Evolutionary conservation across 2,797 vertebrate species (phyloP).

Genomic region (Anguilla marmorata): DNA sequence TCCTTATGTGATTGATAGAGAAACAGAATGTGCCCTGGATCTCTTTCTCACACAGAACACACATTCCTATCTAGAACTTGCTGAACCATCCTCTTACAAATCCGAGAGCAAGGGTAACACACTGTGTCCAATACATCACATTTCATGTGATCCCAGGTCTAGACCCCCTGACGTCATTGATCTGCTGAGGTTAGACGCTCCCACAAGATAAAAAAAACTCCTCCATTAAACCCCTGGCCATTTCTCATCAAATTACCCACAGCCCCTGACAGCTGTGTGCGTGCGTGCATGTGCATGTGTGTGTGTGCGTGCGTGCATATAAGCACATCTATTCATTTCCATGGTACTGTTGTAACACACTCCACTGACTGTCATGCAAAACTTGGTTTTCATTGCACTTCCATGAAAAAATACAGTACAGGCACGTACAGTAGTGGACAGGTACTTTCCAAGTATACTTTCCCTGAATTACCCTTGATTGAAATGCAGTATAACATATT

Average conservation of each 20-base stretch:
- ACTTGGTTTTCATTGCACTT: neutral
- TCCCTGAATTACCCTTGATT: neutral
- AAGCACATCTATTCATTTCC: neutral
- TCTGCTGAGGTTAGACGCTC: neutral
- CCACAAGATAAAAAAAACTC: neutral
- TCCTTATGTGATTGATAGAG: neutral
- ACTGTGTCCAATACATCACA: neutral
- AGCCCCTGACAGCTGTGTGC: neutral
- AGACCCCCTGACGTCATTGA: neutral
- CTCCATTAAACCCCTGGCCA: neutral
- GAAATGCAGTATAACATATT: too few species aligned
- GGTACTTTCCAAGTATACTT: neutral
- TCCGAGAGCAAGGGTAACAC: neutral
- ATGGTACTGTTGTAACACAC: neutral
- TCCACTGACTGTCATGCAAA: neutral
- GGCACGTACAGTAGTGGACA: neutral
- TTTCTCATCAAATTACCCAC: neutral
- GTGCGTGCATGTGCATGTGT: conserved; percentile 15
- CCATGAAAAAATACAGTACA: neutral
- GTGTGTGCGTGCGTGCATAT: neutral
- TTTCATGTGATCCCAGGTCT: neutral
- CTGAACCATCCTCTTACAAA: neutral
- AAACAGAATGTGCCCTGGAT: neutral
- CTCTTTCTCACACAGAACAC: neutral
- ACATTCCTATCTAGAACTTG: neutral